These are phyloP conservation scores for Aptenodytes patagonicus DNA, from an alignment of 2,113 vertebrate species.

Conservation along the genomic window DNA sequence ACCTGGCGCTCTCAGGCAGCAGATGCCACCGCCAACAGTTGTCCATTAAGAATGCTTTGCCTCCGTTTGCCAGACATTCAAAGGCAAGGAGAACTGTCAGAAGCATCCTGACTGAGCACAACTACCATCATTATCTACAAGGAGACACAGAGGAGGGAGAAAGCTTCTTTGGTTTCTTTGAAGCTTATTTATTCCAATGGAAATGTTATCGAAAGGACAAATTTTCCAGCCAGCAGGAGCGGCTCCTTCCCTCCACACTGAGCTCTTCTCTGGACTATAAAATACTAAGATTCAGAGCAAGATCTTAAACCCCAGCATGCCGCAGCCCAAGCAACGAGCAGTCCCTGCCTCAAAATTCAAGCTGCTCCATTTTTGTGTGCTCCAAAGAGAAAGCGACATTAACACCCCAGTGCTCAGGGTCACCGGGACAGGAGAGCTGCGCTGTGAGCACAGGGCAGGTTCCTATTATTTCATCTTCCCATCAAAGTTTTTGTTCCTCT, in stretches of 20 bases:
- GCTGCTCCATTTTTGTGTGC: background rate
- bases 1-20: background rate
- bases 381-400: background rate
- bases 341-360: background rate
- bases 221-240: background rate
- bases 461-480: background rate
- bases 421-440: accelerated
- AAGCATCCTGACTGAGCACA: background rate
- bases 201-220: background rate
- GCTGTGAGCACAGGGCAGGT: background rate
- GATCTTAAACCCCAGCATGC: background rate
- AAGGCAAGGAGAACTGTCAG: background rate
- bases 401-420: background rate
- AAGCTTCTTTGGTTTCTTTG: background rate
- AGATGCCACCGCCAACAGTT: background rate
- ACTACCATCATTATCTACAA: background rate
- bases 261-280: background rate
- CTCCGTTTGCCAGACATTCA: background rate
- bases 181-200: background rate
- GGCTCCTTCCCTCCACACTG: background rate
- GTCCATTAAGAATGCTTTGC: background rate
- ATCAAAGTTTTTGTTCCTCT: background rate
- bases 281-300: background rate
- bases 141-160: background rate
- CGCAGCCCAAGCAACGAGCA: background rate